Evolutionary conservation across 2,113 vertebrate species (phyloP).

Genomic region (Connochaetes taurinus): DNA sequence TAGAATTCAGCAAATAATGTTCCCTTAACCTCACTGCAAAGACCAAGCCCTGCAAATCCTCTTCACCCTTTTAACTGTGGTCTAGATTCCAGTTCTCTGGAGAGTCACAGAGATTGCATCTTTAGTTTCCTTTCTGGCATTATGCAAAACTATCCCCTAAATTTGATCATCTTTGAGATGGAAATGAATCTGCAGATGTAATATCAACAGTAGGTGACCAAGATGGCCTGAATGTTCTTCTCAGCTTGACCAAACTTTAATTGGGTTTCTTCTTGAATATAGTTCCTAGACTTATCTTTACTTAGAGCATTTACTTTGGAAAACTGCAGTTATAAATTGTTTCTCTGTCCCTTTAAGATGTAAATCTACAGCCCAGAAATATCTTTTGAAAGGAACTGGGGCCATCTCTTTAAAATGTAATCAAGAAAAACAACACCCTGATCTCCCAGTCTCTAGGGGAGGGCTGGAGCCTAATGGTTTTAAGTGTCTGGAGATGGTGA

Average conservation of each 20-base stretch:
- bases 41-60: not conserved
- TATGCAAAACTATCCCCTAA: not conserved
- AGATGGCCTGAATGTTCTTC: too few relatives aligned
- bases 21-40: conserved; percentile 35
- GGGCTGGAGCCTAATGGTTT: not conserved
- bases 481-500: not conserved
- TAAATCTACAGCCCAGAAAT: not conserved
- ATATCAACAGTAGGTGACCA: too few relatives aligned
- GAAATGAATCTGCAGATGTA: not conserved
- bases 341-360: not conserved
- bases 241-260: not conserved
- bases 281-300: not conserved
- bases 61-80: not conserved
- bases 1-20: not conserved
- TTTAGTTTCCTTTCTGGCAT: not conserved
- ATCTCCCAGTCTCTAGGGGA: not conserved
- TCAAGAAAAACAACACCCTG: not conserved
- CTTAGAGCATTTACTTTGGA: not conserved
- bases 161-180: not conserved
- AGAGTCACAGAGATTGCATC: not conserved
- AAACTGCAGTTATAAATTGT: not conserved
- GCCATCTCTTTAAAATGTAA: not conserved
- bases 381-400: not conserved
- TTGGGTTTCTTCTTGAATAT: not conserved
- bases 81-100: not conserved